These are phyloP conservation scores for Formica selysi DNA, from an alignment of 1,140 invertebrate species.

Conservation along the genomic window DNA sequence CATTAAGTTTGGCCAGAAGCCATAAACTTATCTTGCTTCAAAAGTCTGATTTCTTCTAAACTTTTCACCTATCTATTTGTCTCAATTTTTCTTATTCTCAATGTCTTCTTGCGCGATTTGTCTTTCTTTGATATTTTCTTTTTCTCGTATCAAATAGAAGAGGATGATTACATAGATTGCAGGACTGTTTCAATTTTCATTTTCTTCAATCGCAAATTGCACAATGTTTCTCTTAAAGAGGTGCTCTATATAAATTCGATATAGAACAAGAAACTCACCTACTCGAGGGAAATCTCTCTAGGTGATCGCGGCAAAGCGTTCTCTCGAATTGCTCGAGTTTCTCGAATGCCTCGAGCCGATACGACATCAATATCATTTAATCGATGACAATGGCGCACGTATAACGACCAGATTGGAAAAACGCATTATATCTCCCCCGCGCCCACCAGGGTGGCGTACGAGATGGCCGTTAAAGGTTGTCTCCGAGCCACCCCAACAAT, in stretches of 20 bases:
- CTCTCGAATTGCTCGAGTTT: not conserved
- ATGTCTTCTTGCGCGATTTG: not conserved
- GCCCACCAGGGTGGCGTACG: slow-evolving; percentile 72
- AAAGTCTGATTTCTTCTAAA: not conserved
- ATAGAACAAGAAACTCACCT: not conserved
- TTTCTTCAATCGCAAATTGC: slow-evolving; percentile 16
- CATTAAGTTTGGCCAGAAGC: slow-evolving; percentile 1
- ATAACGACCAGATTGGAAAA: slow-evolving; percentile 65
- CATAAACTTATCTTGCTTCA: not conserved
- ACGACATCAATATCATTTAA: slow-evolving; percentile 44
- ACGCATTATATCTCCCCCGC: slow-evolving; percentile 64
- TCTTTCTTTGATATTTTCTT: not conserved
- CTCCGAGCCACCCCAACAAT: slow-evolving; percentile 79
- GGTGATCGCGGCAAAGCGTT: not conserved
- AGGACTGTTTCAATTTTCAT: slow-evolving; percentile 12
- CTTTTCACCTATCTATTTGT: slow-evolving; percentile 3
- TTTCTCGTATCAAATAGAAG: not conserved
- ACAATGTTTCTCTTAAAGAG: not conserved
- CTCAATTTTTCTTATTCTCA: slow-evolving; percentile 2
- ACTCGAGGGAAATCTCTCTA: not conserved
- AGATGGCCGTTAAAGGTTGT: slow-evolving; percentile 77
- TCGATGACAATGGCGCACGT: slow-evolving; percentile 51
- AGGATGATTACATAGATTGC: not conserved
- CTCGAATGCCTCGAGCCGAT: not conserved
- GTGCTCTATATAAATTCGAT: not conserved